Evolutionary conservation across 2,888 invertebrate species (phyloP), one percentile per base, ranked within the genome.

Genomic region (Drosophila recens): DNA sequence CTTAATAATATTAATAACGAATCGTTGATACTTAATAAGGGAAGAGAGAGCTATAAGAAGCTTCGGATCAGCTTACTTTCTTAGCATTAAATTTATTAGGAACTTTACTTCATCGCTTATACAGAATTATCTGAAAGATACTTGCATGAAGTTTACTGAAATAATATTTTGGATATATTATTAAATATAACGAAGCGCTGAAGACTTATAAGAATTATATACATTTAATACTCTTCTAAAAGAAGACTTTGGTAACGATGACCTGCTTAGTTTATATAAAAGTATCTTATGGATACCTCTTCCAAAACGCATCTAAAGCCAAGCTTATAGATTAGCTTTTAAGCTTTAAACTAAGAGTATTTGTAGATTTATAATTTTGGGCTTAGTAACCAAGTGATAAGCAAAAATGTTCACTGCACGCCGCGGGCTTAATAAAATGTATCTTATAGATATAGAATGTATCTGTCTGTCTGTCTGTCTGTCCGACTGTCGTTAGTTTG

Each of bases 371-470:
- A 66, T 74, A 75, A 57, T 53, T 53, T 66, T 20, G 2, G 52
- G 30, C 56, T 23, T 10, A 63, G 45, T 38, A 58, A 53, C 70
- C 61, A 64, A 72, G 66, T 82, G 79, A 80, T 79, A 81, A 82
- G 79, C 80, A 78, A 76, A 80, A 71, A 70, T 76, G 79, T 79
- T 67, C 17, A 58, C 46, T 67, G 54, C 27, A 40, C 23, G 75
- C 65, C 80, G 77, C 67, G 8, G 67, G 76, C 48, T 5, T 3
- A 36, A 40, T 33, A 65, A 66, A 63, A 65, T 75, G 48, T 79
- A 76, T 63, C 48, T 73, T 67, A 67, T 67, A 52, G 45, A 57
- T 45, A 57, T 57, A 57, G 58, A 58, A 63, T 62, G 76, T 48
- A 43, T 62, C 71, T 49, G 34, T 40, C 49, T 58, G 57, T 45